Evolutionary conservation across 2,113 vertebrate genomes (phyloP), one percentile per base, ranked within the genome.

Genomic region (Lepisosteus oculatus): DNA sequence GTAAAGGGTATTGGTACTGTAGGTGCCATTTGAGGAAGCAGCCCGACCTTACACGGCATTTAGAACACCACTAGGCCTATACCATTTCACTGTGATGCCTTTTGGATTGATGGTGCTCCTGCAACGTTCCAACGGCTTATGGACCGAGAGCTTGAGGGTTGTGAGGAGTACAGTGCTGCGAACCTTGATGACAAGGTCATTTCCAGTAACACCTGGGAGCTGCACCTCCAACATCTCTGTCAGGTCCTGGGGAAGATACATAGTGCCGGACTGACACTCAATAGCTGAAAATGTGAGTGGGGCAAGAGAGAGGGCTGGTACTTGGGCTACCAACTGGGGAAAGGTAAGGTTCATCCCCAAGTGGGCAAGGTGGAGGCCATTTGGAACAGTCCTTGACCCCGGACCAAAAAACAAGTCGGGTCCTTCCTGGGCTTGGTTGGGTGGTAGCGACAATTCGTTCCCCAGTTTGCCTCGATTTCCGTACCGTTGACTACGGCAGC

Each of bases 151-250:
- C 45, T 72, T 2, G 15, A 12, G 44, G 51, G 51, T 12, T 4
- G 51, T 12, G 42, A 55, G 12, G 41, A 54, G 1, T 72, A 61
- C 57, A 11, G 43, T 14, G 64, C 47, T n/a, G 55, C 66, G 3
- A 75, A 72, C n/a, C 4, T 76, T 2, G 59, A 74, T 65, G 67
- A 64, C 43, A 15, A 71, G 12, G 47, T 78, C 3, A 3, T 59
- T 12, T 63, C 62, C 11, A 75, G 73, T 41, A n/a, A 6, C 43
- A 29, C 61, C 3, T 75, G 70, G 68, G 6, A 57, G 4, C 17
- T 55, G 42, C 55, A 75, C 42, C 3, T 72, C 2, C 14, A 43
- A 1, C 66, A 69, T 43, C 45, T 78, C 43, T 3, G 3, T 3
- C 7, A 9, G 2, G 6, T 70, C 7, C 15, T 78, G 9, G 4